These are phyloP conservation scores for Oegoconia quadripuncta DNA, from an alignment of 2,888 invertebrate species.

Conservation along the genomic window DNA sequence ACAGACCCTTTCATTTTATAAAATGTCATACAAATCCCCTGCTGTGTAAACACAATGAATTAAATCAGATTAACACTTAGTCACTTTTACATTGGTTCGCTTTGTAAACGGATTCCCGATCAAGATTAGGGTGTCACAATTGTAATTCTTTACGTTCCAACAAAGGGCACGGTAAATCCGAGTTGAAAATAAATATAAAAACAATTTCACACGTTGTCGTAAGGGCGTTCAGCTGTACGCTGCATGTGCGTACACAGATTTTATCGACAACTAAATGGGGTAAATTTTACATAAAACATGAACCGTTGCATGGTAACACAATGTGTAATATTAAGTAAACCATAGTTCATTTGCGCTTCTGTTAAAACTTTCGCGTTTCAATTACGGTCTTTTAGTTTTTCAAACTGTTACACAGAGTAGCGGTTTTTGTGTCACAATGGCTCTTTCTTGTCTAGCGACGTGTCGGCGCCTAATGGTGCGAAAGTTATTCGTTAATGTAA, in stretches of 20 bases:
- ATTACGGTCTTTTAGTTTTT: neutral
- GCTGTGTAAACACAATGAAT: conserved; percentile 67
- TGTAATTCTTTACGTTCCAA: conserved; percentile 67
- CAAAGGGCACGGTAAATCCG: conserved; percentile 57
- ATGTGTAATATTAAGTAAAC: neutral
- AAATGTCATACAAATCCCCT: conserved; percentile 58
- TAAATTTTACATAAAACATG: conserved; percentile 4
- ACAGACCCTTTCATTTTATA: conserved; percentile 24
- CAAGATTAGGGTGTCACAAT: conserved; percentile 72
- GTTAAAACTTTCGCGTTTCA: too few relatives aligned
- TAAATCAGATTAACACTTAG: conserved; percentile 77
- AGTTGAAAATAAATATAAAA: conserved; percentile 54
- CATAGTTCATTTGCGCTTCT: too few relatives aligned
- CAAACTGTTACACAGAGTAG: neutral
- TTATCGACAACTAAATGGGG: conserved; percentile 43
- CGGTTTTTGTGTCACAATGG: neutral
- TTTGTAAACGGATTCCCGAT: conserved; percentile 65
- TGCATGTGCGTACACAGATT: conserved; percentile 39
- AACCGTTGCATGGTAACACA: conserved; percentile 2
- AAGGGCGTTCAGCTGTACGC: conserved; percentile 35
- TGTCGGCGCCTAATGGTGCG: neutral
- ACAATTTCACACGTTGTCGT: conserved; percentile 51
- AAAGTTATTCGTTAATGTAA: neutral
- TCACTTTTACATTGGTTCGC: conserved; percentile 47
- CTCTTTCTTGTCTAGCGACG: neutral